Conservation (phyloP, 1,140 invertebrate genomes). For the Leptinotarsa texana region DNA sequence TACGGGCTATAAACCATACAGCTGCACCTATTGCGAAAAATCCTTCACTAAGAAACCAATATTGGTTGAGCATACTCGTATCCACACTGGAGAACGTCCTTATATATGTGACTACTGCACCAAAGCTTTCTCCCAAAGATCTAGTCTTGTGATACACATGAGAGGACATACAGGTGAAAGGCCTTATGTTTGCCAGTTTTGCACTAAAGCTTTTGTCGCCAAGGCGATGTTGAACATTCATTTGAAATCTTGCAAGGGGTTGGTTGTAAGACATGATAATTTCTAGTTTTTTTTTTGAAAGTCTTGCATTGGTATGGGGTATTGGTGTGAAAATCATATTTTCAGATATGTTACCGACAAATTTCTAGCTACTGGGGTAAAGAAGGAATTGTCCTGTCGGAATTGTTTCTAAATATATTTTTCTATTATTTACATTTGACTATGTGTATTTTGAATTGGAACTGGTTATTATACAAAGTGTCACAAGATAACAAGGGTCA, state of each 20-base stretch:
- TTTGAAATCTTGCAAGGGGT: constrained; percentile 57
- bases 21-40: constrained; percentile 59
- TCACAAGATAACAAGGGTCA: no score
- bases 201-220: constrained; percentile 61
- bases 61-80: constrained; percentile 57
- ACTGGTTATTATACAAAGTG: no score
- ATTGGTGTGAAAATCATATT: no score
- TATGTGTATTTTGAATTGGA: no score
- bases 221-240: constrained; percentile 67
- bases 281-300: neutral
- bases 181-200: constrained; percentile 57
- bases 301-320: no score
- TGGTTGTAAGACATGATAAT: constrained; percentile 24
- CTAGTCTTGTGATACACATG: constrained; percentile 63
- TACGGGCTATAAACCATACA: constrained; percentile 64
- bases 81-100: constrained; percentile 60
- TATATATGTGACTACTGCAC: constrained; percentile 62
- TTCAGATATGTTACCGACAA: no score
- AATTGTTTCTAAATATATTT: no score
- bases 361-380: no score
- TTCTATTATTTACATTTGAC: no score
- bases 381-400: no score
- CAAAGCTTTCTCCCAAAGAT: constrained; percentile 71
- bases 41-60: constrained; percentile 57
- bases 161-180: constrained; percentile 56